These are phyloP conservation scores for Cnemophilus loriae DNA, from an alignment of 2,113 vertebrate species.

Conservation along the genomic window DNA sequence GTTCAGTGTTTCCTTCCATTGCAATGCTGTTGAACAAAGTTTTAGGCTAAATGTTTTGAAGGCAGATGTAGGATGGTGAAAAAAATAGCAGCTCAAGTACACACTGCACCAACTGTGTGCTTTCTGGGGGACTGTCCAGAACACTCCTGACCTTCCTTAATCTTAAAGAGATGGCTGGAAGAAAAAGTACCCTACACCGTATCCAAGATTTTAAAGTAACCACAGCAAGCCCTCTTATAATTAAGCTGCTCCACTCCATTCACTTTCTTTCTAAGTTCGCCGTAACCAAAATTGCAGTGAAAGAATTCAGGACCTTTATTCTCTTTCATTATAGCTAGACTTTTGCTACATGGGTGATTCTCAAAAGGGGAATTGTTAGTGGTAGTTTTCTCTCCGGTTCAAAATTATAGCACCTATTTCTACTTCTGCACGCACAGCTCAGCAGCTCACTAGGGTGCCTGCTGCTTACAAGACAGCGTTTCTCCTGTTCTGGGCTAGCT, in stretches of 20 bases:
- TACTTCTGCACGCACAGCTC: not conserved
- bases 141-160: not conserved
- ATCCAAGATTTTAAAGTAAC: slow-evolving; percentile 8
- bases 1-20: not conserved
- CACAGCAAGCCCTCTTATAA: not conserved
- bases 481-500: not conserved
- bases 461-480: rapidly evolving
- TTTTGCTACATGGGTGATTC: not conserved
- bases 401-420: not conserved
- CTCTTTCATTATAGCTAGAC: slow-evolving; percentile 24
- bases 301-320: not conserved
- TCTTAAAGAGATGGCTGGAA: not conserved
- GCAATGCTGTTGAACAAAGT: not conserved
- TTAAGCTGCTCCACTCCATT: slow-evolving; percentile 6
- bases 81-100: not conserved
- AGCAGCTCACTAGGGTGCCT: not conserved
- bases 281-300: slow-evolving; percentile 42
- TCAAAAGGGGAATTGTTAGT: not conserved
- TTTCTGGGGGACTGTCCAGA: not conserved
- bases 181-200: not conserved
- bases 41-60: not conserved
- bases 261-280: not conserved
- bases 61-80: not conserved
- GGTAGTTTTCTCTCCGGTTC: not conserved
- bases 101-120: not conserved